Percentiles rank a stretch among this genome's conserved stretches.
These are phyloP conservation scores for Ifrita kowaldi DNA, from an alignment of 2,113 vertebrate species.

Conservation along the genomic window DNA sequence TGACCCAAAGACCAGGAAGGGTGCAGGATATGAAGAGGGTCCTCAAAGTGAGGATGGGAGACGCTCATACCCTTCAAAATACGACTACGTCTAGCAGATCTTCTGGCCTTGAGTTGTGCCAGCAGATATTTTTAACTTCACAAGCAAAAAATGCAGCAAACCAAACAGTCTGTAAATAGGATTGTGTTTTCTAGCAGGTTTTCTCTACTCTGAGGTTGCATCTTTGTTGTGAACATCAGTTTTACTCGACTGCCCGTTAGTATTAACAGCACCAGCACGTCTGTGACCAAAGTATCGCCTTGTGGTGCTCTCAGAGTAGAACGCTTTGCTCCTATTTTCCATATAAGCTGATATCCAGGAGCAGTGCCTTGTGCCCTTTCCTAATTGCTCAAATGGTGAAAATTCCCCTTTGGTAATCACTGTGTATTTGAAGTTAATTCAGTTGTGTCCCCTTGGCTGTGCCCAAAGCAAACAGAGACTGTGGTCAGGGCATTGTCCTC, in stretches of 20 bases:
- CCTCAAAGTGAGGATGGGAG: conserved; percentile 74
- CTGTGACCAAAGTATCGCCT: neutral
- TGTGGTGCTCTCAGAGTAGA: neutral
- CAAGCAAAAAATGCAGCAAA: neutral
- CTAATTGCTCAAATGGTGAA: neutral
- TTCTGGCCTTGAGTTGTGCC: neutral
- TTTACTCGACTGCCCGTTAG: neutral
- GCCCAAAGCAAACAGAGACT: neutral
- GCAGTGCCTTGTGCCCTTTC: neutral
- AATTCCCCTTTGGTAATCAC: neutral
- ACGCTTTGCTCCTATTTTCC: neutral
- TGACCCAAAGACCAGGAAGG: conserved; percentile 60
- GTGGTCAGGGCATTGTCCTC: neutral
- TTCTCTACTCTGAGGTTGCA: neutral
- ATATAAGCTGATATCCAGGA: neutral
- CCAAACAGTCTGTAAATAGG: neutral
- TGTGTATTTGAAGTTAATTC: neutral
- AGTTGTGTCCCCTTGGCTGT: neutral
- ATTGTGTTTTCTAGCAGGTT: neutral
- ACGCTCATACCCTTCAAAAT: conserved; percentile 78
- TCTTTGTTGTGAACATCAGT: neutral
- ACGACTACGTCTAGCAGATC: conserved; percentile 83
- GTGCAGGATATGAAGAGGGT: conserved; percentile 65
- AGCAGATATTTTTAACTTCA: neutral
- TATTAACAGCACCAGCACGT: neutral